Percentiles rank a stretch among this genome's conserved stretches.
These are phyloP conservation scores for Hymenopus coronatus DNA, from an alignment of 2,888 invertebrate genomes.

Conservation along the genomic window DNA sequence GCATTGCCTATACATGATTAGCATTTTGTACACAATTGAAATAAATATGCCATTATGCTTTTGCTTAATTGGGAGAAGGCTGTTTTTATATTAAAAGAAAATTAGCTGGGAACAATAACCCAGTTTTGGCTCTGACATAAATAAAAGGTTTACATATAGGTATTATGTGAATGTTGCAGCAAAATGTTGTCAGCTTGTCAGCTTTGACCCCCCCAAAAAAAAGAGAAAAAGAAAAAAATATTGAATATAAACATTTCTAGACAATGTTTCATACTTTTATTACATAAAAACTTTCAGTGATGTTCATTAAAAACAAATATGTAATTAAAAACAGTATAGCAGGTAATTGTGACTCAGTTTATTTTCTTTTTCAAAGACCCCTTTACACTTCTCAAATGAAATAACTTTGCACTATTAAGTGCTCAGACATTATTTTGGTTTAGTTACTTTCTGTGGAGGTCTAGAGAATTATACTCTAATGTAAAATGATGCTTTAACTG, in stretches of 20 bases:
- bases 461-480: not conserved
- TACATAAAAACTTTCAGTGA: not conserved
- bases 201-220: not conserved
- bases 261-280: conserved; percentile 18
- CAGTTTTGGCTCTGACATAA: not conserved
- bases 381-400: not conserved
- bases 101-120: not conserved
- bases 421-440: not conserved
- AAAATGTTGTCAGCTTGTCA: not conserved
- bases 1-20: not conserved
- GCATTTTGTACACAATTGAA: not conserved
- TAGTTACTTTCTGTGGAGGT: not conserved
- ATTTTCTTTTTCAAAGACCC: not conserved
- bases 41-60: conserved; percentile 8
- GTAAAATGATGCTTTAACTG: not conserved
- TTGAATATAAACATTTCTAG: not conserved
- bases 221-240: not conserved
- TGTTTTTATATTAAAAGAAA: not conserved
- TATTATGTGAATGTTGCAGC: not conserved
- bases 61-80: not conserved
- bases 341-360: not conserved
- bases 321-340: not conserved
- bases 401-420: not conserved
- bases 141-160: not conserved
- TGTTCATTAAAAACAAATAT: not conserved